These are phyloP conservation scores for Vandiemenella viatica DNA, from an alignment of 2,888 invertebrate genomes.

Conservation along the genomic window DNA sequence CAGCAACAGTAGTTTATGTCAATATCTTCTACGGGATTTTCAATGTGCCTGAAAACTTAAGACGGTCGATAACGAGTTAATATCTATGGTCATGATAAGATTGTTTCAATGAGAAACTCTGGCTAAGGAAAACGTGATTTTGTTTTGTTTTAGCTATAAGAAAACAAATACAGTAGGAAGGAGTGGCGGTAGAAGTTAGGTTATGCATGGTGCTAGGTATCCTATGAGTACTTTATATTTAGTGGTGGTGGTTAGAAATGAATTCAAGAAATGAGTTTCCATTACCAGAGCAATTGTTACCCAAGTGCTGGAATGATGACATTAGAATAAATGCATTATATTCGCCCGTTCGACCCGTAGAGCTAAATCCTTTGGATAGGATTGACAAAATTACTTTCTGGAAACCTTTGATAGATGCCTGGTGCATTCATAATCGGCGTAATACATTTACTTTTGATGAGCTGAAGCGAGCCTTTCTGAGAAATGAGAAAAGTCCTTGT, in stretches of 20 bases:
- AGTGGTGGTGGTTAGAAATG: too few species aligned
- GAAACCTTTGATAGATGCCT: conserved; percentile 54
- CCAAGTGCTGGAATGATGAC: conserved; percentile 61
- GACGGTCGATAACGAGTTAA: too few species aligned
- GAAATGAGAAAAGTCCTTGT: conserved; percentile 49
- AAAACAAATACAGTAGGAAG: not conserved
- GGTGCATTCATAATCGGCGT: conserved; percentile 41
- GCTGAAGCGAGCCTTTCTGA: conserved; percentile 43
- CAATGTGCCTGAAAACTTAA: too few species aligned
- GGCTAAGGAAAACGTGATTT: too few species aligned
- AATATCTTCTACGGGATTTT: too few species aligned
- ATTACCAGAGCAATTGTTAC: conserved; percentile 32
- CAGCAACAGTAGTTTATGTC: too few species aligned
- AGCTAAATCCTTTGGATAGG: conserved; percentile 68
- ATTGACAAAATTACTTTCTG: conserved; percentile 76
- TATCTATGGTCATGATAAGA: too few species aligned
- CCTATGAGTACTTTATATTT: too few species aligned
- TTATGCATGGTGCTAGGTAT: too few species aligned
- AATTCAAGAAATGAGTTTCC: conserved; percentile 14
- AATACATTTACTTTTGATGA: conserved; percentile 48
- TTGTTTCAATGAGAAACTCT: too few species aligned
- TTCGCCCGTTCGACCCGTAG: conserved; percentile 61
- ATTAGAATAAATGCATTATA: conserved; percentile 63
- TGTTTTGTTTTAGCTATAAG: not conserved
- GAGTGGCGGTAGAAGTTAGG: too few species aligned